These are phyloP conservation scores for Hipparchia semele DNA, from an alignment of 2,888 invertebrate genomes.

Conservation along the genomic window DNA sequence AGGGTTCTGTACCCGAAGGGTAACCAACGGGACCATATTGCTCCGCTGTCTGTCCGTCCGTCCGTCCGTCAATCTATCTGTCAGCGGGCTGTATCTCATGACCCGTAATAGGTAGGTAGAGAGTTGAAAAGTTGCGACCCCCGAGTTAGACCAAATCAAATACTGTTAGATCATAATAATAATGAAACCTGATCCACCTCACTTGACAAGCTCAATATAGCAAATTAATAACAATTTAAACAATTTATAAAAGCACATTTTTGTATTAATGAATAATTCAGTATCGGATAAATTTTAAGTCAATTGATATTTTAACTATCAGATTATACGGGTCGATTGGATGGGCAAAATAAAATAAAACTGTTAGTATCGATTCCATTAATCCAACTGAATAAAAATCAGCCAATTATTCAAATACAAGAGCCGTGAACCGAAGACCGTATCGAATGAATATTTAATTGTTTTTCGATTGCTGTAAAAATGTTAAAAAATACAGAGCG, in stretches of 20 bases:
- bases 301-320: slow-evolving; percentile 31
- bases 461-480: slow-evolving; percentile 50
- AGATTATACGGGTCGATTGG: slow-evolving; percentile 48
- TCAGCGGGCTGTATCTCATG: too few species aligned
- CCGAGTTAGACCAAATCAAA: too few species aligned
- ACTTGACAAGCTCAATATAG: too few species aligned
- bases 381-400: slow-evolving; percentile 81
- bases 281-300: slow-evolving; percentile 20
- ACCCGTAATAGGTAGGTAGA: too few species aligned
- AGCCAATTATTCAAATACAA: slow-evolving; percentile 81
- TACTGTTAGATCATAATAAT: too few species aligned
- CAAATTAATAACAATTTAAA: too few species aligned
- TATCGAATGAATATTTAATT: slow-evolving; percentile 79
- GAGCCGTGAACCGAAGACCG: slow-evolving; percentile 69
- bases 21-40: too few species aligned
- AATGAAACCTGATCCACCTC: too few species aligned
- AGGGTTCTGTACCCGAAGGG: too few species aligned
- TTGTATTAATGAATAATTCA: slow-evolving; percentile 11
- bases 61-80: too few species aligned
- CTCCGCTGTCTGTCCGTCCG: too few species aligned
- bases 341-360: slow-evolving; percentile 59
- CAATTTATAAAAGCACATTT: background rate
- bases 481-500: slow-evolving; percentile 27
- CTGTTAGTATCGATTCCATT: slow-evolving; percentile 75
- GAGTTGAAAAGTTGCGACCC: too few species aligned